Base-by-base conservation (phyloP, 1,140 invertebrate species). In the Philopotamus ludificatus region DNA sequence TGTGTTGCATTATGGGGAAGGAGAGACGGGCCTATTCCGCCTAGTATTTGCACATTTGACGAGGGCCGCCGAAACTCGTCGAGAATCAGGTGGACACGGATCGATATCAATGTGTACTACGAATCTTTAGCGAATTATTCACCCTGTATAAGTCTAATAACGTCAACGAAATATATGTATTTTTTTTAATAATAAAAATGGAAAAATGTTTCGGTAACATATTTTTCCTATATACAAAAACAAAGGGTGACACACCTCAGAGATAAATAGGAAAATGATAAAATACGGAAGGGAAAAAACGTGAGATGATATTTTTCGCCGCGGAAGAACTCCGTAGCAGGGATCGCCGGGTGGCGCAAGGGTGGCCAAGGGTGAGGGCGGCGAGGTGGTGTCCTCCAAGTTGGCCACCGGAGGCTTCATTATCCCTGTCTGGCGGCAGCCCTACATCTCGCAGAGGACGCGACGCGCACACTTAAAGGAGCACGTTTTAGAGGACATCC, bases 371-470 rank as follows among this genome's bases (percentile, higher is more conserved):
- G 8, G 51, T 21, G 22, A n/a, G 23, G 1, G 51, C 1, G 8
- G 22, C 3, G 3, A 54, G 20, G 10, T 12, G 53, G 34, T 3
- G 7, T 18, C 60, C 7, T 10, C 62, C 16, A 20, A 39, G 39
- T 41, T 45, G 62, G 62, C 51, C 62, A 53, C 41, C 42, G 49
- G 62, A 45, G 62, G 51, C 62, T 63, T 63, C 50, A 63, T 63
- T 63, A 63, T 63, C 51, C 50, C 55, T 50, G 60, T 63, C 60
- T 63, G 60, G 55, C 49, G 18, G 47, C 26, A 3, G 26, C 21
- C 22, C 50, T 54, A 60, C 57, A 60, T 47, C 41, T 26, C 21
- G 41, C 21, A 3, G 41, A 44, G 47, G 47, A 51, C 60, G 45
- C 47, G 26, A 12, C 47, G 23, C 41, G 47, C 34, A 42, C 60